Evolutionary conservation across 2,113 vertebrate genomes (phyloP).

Genomic region (Ranitomeya variabilis): DNA sequence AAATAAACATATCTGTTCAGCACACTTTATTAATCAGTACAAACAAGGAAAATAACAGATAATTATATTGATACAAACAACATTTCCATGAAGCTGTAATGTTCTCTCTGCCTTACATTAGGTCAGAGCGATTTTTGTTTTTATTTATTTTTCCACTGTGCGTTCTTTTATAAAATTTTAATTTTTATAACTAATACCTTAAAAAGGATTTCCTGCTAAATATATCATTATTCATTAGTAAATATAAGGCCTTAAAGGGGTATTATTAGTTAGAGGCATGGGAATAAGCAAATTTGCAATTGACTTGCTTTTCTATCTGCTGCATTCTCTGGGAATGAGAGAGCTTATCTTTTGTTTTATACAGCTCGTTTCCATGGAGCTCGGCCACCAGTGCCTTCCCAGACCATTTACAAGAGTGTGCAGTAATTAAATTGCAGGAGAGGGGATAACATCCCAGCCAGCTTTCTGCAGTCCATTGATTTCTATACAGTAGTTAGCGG

Average conservation of each 20-base stretch:
- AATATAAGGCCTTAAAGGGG: background rate
- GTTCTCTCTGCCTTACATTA: background rate
- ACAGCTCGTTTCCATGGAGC: no score
- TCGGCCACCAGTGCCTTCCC: no score
- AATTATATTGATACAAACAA: background rate
- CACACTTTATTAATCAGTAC: background rate
- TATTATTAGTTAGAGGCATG: background rate
- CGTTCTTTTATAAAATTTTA: background rate
- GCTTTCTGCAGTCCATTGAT: no score
- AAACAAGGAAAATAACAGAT: background rate
- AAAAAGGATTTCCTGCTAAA: background rate
- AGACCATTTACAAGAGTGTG: no score
- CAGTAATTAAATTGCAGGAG: no score
- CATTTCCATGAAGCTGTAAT: background rate
- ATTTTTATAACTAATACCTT: background rate
- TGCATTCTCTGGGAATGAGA: no score
- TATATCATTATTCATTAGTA: background rate
- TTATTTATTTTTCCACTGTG: background rate
- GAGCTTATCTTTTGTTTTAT: no score
- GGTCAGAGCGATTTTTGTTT: background rate
- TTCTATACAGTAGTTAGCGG: no score
- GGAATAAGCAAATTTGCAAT: no score
- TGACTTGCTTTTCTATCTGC: no score
- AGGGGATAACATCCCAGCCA: no score
- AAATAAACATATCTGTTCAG: conserved; percentile 30